Evolutionary conservation across 2,888 invertebrate species (phyloP).

Genomic region (Blomia tropicalis): DNA sequence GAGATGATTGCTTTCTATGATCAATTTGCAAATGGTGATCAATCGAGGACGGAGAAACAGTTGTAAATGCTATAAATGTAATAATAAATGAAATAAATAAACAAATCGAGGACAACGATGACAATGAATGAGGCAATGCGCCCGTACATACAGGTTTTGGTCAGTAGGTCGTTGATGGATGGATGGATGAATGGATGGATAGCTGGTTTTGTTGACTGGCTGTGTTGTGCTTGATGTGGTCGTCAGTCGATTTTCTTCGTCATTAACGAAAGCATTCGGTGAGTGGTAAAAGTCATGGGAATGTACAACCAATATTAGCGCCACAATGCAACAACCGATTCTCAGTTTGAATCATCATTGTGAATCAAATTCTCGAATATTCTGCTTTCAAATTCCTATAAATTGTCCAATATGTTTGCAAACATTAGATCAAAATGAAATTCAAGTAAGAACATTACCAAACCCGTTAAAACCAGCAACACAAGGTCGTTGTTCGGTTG

Average conservation of each 20-base stretch:
- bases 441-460: not conserved
- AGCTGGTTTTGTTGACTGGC: too few relatives aligned
- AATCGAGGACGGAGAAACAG: not conserved
- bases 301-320: too few relatives aligned
- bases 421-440: not conserved
- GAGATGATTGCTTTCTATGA: constrained; percentile 57
- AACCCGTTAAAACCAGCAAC: constrained; percentile 3
- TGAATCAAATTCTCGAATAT: not conserved
- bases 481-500: not conserved
- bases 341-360: not conserved
- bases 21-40: constrained; percentile 37
- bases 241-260: not conserved
- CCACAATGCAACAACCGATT: too few relatives aligned
- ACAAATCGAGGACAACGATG: not conserved
- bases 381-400: not conserved
- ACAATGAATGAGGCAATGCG: too few relatives aligned
- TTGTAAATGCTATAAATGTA: not conserved
- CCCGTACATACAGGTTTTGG: too few relatives aligned
- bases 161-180: too few relatives aligned
- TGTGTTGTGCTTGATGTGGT: too few relatives aligned
- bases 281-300: not conserved
- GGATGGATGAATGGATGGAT: too few relatives aligned
- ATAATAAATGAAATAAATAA: not conserved
- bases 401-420: not conserved
- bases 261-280: not conserved